Evolutionary conservation across 2,888 invertebrate genomes (phyloP), one percentile per base, ranked within the genome.

Genomic region (Lycophotia porphyrea): DNA sequence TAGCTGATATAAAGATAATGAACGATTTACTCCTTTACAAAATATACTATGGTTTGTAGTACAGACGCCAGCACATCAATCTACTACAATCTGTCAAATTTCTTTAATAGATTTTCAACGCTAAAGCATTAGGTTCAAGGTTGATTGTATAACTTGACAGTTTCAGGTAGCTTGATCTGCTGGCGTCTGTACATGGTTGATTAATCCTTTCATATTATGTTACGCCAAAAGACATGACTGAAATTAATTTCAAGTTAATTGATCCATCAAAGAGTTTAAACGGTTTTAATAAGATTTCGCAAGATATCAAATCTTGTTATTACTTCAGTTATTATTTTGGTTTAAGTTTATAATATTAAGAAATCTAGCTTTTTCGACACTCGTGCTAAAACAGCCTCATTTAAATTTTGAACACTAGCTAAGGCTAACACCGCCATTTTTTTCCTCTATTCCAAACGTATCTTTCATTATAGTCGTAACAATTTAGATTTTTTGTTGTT

Each of bases 401-500:
- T 70, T 34, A 49, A 49, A 70, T 58, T 83, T 70, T 34, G 44
- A 49, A 70, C 63, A 63, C 61, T 58, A 21, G 58, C 55, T 60
- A 24, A 24, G 24, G n/a, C 31, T 68, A 49, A 63, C n/a, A 77
- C 39, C 49, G 5, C 5, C 18, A 27, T 73, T 75, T 72, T 72
- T 83, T 71, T 76, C 31, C 31, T 47, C 34, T 44, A 63, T 42
- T 75, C 64, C 36, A 66, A 78, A 83, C 36, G 55, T 81, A 72
- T 70, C 34, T 75, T 70, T 82, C 21, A 65, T 76, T 82, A 58
- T 60, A 74, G 63, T 75, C 55, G 77, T 61, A 75, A 71, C 74
- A 71, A 77, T 75, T 77, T 71, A 55, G 21, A 27, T 75, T 86
- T 83, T 83, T 85, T 84, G 63, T 80, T 78, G 42, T 68, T 47